These are phyloP conservation scores for Rhimphoctona megacephalus DNA, from an alignment of 2,888 invertebrate species.

Conservation along the genomic window DNA sequence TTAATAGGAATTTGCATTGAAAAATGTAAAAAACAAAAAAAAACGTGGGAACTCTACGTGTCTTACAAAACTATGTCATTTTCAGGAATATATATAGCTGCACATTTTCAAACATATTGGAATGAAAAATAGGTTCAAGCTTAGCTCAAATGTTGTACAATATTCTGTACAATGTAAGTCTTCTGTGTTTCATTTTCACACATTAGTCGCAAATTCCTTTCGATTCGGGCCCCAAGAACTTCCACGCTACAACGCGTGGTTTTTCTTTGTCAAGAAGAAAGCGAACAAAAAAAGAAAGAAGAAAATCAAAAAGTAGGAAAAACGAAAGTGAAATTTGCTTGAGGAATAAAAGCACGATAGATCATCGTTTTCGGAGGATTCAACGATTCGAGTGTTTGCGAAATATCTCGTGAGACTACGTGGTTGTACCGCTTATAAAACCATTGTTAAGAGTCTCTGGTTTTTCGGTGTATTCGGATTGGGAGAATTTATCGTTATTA, in stretches of 20 bases:
- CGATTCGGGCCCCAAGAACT: conserved; percentile 18
- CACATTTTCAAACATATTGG: conserved; percentile 4
- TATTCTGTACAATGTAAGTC: conserved; percentile 19
- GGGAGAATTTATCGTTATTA: conserved; percentile 66
- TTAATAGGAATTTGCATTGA: conserved; percentile 13
- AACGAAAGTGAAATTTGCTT: conserved; percentile 2
- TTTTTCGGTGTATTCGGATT: conserved; percentile 75
- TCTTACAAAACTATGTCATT: conserved; percentile 1
- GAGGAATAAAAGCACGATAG: conserved; percentile 23
- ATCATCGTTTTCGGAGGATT: conserved; percentile 11
- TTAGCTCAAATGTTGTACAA: neutral
- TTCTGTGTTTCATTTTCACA: neutral
- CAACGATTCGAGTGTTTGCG: neutral
- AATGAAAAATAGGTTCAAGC: conserved; percentile 20
- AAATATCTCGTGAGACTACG: conserved; percentile 74
- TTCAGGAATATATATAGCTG: conserved; percentile 10
- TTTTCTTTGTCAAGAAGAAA: neutral
- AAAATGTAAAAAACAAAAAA: conserved; percentile 10
- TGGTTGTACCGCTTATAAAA: conserved; percentile 80
- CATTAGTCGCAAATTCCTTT: conserved; percentile 11
- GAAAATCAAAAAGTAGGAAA: neutral
- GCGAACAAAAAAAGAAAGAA: neutral
- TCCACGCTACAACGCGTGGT: neutral
- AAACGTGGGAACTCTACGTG: conserved; percentile 2
- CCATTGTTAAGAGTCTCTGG: conserved; percentile 81